Evolutionary conservation across 2,113 vertebrate species (phyloP).

Genomic region (Dromiciops gliroides): DNA sequence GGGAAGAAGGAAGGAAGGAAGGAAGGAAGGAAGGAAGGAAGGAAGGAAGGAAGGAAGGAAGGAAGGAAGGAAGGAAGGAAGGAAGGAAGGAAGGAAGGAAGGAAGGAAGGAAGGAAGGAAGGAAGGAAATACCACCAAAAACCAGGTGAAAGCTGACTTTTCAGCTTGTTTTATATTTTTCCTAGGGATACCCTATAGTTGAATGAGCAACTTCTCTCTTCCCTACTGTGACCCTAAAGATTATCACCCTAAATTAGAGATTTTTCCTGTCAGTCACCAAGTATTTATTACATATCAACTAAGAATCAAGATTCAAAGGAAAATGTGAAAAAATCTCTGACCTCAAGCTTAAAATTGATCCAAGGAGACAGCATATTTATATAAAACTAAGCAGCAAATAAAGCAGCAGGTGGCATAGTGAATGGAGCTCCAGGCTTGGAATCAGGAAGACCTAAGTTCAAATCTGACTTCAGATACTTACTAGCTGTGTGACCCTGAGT

Average conservation of each 20-base stretch:
- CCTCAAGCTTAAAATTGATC: neutral
- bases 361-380: neutral
- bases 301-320: neutral
- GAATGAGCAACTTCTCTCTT: neutral
- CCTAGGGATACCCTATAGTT: neutral
- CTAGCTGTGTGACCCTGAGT: neutral
- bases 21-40: no score
- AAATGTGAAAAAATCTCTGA: neutral
- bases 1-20: no score
- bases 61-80: no score
- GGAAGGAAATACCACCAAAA: neutral
- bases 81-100: no score
- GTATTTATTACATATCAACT: neutral
- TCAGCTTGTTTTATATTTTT: neutral
- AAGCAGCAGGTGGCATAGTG: neutral
- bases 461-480: neutral
- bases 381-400: neutral
- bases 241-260: neutral
- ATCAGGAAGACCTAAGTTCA: neutral
- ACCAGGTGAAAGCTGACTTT: neutral
- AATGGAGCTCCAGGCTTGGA: neutral
- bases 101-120: no score
- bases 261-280: neutral
- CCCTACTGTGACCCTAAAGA: neutral
- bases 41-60: no score